Evolutionary conservation across 1,140 invertebrate genomes (phyloP), one percentile per base, ranked within the genome.

Genomic region (Atta cephalotes): DNA sequence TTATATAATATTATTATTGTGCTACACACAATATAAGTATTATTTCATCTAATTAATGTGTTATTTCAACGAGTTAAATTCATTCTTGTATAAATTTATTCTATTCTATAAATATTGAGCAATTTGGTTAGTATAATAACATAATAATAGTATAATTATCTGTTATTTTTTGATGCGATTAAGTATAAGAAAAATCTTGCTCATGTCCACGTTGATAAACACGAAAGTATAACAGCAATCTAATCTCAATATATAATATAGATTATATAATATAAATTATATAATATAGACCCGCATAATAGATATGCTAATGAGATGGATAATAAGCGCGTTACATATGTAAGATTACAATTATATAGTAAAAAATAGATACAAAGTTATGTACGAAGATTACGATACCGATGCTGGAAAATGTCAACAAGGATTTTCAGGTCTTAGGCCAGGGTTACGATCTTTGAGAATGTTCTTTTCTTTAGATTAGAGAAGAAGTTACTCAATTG

Each of bases 381-480:
- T 70, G 25, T n/a, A 12, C 58, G 14, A 3, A 10, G 18, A 74
- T 82, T 49, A 74, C 35, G 35, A 71, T 81, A 45, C 3, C 10
- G 5, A 79, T 58, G 49, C 16, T 81, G 53, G 5, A 84, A 51
- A 84, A 84, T 82, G 80, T 84, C 80, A 76, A 84, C 14, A 62
- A 74, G 51, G 12, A 84, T 70, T 84, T 84, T 84, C 80, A 84
- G 9, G 58, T 16, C 56, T 35, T 74, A 84, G 80, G 70, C 56
- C 70, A 74, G 25, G 70, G 56, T 7, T 63, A 39, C 31, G 68
- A 49, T 84, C 25, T n/a, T 5, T 12, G 35, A 4, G 5, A 14
- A 45, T 12, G 21, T 56, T 3, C 51, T 74, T 74, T 63, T 31
- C 18, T 53, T 31, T 35, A 45, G 14, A 31, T 45, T 25, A 3